Base-by-base conservation (phyloP, 2,888 invertebrate genomes). In the Aethes cnicana region DNA sequence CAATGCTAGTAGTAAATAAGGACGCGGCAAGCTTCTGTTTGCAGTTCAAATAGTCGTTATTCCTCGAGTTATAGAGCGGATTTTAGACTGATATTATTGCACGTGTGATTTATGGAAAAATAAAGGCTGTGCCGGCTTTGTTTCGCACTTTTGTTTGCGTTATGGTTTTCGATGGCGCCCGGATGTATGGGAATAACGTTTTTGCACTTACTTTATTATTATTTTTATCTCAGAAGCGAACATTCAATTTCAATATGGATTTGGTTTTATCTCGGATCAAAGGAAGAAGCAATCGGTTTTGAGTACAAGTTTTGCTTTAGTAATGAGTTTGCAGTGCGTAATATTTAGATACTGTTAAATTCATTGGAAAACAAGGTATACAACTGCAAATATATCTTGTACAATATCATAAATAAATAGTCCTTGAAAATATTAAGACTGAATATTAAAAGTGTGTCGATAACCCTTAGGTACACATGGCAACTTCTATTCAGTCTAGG, bases 1-100 rank as follows among this genome's bases (percentile, higher is more conserved):
- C 62, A 55, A 68, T 63, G 53, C 48, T 44, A 43, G 61, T 62
- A 63, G 65, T 70, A 68, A 69, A 71, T 66, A 68, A 68, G n/a
- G 63, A 61, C 59, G 60, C 49, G 55, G 56, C 64, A 62, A 64
- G 61, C 39, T 59, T 63, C 53, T 54, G 9, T 56, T 53, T 63
- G 58, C 67, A 54, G 60, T 36, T 55, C 35, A 16, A 37, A 46
- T 50, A 36, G 54, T 23, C 53, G 54, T 61, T 66, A 60, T 60
- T 39, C 1, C 33, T 1, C 18, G 5, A 25, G 12, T 3, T 42
- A 55, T 63, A 64, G 58, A 58, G 56, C 47, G 48, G 36, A 49
- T 53, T 54, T 54, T 61, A 41, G 57, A 50, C 52, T 53, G 36
- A 30, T 54, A 56, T 26, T 47, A 46, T 17, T 39, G 53, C 9